phyloP scores from a whole-genome alignment of 2,113 vertebrate species.

The Prinia subflava region DNA sequence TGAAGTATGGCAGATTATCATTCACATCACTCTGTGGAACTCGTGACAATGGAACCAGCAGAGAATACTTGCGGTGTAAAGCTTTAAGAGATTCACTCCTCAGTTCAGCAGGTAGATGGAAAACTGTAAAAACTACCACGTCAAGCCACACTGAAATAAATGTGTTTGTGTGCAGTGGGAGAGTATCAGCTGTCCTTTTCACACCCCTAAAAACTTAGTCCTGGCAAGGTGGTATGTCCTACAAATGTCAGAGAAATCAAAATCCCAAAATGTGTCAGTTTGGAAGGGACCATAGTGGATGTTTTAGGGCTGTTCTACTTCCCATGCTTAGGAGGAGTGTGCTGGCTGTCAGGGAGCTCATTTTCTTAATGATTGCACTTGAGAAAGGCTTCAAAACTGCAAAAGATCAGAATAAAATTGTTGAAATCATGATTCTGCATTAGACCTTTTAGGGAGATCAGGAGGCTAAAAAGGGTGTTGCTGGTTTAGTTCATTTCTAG shows the following conservation, averaged over 20 bases:
- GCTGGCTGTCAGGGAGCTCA: neutral
- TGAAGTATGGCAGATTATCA: neutral
- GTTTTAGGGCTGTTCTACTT: neutral
- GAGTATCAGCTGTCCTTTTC: neutral
- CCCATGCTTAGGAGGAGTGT: neutral
- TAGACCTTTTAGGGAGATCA: too few species aligned
- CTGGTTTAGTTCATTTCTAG: neutral
- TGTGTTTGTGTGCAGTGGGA: neutral
- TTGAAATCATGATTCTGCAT: neutral
- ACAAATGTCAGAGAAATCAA: neutral
- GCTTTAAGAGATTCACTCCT: neutral
- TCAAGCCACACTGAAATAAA: neutral
- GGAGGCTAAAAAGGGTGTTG: neutral
- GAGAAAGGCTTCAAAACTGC: neutral
- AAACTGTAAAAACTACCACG: rapidly evolving
- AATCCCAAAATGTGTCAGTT: neutral
- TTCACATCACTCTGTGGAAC: neutral
- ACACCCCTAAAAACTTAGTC: rapidly evolving
- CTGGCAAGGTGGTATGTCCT: neutral
- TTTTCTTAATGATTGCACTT: neutral
- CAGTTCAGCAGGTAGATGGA: neutral
- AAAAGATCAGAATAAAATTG: neutral
- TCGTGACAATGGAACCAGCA: neutral
- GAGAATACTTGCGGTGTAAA: neutral
- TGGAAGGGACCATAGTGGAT: too few species aligned